Conservation (phyloP, 2,113 vertebrate genomes). For the Petromus typicus region DNA sequence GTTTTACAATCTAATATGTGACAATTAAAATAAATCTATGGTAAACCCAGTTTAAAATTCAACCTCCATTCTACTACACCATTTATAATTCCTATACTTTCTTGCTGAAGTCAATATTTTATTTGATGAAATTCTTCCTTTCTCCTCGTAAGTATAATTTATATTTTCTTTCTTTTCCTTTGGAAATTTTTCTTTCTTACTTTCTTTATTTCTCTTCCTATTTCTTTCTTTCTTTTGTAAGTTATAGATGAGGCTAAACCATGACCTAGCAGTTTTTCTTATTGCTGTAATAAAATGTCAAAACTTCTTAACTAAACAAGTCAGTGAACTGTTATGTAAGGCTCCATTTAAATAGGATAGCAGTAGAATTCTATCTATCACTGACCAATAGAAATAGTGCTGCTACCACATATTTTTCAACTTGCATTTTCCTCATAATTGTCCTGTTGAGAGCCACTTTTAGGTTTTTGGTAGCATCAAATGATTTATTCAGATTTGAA, state of each 20-base stretch:
- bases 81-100: background rate
- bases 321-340: background rate
- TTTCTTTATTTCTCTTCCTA: too few relatives aligned
- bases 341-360: background rate
- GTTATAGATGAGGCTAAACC: background rate
- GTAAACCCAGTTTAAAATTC: background rate
- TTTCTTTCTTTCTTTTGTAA: too few relatives aligned
- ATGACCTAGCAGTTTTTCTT: background rate
- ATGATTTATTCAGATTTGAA: background rate
- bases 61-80: background rate
- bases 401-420: constrained; percentile 1
- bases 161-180: too few relatives aligned
- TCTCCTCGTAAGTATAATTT: too few relatives aligned
- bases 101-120: background rate
- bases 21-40: background rate
- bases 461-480: background rate
- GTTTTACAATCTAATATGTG: background rate
- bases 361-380: background rate
- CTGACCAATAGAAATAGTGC: background rate
- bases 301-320: background rate
- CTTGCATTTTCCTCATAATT: background rate
- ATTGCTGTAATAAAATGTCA: background rate
- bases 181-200: too few relatives aligned
- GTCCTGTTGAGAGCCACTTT: background rate
- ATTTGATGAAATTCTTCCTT: background rate